Base-by-base conservation (phyloP, 2,797 vertebrate genomes). In the Erithacus rubecula region DNA sequence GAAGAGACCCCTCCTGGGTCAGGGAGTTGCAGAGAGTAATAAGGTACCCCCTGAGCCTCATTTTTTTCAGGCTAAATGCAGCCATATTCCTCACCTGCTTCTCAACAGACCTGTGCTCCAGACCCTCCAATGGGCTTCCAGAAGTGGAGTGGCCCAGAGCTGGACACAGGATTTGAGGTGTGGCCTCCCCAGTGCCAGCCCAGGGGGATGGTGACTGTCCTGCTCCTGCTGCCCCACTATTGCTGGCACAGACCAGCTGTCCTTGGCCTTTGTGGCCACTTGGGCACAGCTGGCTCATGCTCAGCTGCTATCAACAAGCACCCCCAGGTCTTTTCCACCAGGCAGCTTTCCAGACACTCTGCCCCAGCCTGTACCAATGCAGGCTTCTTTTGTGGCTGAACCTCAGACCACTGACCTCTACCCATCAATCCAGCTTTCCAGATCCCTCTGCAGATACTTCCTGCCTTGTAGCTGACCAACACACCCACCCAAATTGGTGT, bases 141-240 rank as follows among this genome's bases (percentile, higher is more conserved):
- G 52, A 26, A 30, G 1, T 24, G 39, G 39, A 15, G 21, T 11
- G 39, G 1, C 17, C 14, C 9, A 22, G 14, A 52, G 3, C 17
- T 52, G 39, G n/a, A 19, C 39, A 18, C 24, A 52, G 26, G 5
- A 12, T 2, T 22, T 1, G 0, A 44, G 37, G 1, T 43, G 11
- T 6, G 4, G 10, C 7, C 67, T 30, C 29, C 26, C 2, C 37
- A 6, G 20, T 65, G n/a, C 37, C 51, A 80, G 37, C 6, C 22
- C 29, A 59, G 20, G n/a, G 22, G 21, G 10, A 22, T 23, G 46
- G 44, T 52, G 37, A n/a, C 24, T 39, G 16, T 15, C 19, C 37
- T 58, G 44, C 2, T 21, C 51, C 44, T 58, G 51, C 44, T 72
- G 20, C 20, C 46, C 5, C 17, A 15, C 29, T 46, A 1, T 6